Evolutionary conservation across 2,888 invertebrate genomes (phyloP), one percentile per base, ranked within the genome.

Genomic region (Cosmia trapezina): DNA sequence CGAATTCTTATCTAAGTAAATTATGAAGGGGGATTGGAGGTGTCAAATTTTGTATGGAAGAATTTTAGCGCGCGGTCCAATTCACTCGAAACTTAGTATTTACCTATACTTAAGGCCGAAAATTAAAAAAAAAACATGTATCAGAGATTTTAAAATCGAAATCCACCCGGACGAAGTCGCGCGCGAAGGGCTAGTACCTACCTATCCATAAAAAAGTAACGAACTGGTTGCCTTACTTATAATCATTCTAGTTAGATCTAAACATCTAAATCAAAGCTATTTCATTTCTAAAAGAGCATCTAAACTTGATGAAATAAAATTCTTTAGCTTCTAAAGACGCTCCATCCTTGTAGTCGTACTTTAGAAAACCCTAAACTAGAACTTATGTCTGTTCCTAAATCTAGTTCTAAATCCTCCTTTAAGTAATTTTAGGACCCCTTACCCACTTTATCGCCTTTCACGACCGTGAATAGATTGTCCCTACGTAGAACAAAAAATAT

Each of bases 401-500:
- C 53, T 54, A 67, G 53, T 28, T n/a, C 33, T 78, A 66, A 78
- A 73, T 78, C 79, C 59, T 67, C 53, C 11, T 22, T 66, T 49
- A 53, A 67, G 73, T 49, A 73, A 66, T 78, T 66, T 57, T 73
- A 49, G 43, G 57, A 57, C 6, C 77, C 53, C 28, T 78, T 49
- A 28, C 37, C 37, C 57, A 73, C n/a, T 78, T 77, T 64, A 80
- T 67, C 67, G 60, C 45, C 54, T 61, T 65, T 76, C 51, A 68
- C 2, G 53, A 56, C 61, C 22, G n/a, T 22, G 8, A 59, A 62
- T 62, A 70, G 60, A 71, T 59, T 51, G 22, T 66, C 53, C 41
- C 53, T 57, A 66, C 9, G 64, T 45, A 80, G 43, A 74, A 80
- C 56, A 73, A 78, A 82, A 83, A 72, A 73, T 51, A 54, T n/a